Conservation (phyloP, 2,888 invertebrate species). For the Cephonodes hylas region DNA sequence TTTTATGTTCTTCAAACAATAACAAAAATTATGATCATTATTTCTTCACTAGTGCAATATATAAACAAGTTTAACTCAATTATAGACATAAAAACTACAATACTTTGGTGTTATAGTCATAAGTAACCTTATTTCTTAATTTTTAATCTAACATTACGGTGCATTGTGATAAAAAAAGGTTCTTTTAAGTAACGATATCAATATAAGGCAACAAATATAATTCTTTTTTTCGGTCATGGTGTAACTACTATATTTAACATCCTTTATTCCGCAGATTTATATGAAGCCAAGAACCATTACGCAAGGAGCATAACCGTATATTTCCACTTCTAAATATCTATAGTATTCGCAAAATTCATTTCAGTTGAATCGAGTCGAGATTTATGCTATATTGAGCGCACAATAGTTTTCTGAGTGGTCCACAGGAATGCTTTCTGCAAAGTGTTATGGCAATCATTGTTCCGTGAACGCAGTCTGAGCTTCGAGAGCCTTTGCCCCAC, state of each 20-base stretch:
- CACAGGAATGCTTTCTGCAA: conserved; percentile 19
- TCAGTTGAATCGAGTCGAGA: neutral
- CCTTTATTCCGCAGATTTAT: neutral
- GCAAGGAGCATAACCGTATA: neutral
- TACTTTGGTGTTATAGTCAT: no score
- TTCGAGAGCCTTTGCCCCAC: conserved; percentile 18
- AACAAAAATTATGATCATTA: no score
- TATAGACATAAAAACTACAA: no score
- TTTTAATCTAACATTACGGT: no score
- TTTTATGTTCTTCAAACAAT: no score
- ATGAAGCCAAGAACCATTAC: neutral
- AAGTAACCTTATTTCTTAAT: no score
- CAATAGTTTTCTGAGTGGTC: conserved; percentile 16
- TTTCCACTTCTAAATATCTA: neutral
- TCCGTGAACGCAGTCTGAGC: conserved; percentile 18
- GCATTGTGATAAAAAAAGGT: no score
- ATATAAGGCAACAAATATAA: neutral
- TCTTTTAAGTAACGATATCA: no score
- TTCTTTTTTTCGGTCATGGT: neutral
- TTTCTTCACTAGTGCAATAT: no score
- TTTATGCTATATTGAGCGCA: conserved; percentile 9
- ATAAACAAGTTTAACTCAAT: no score
- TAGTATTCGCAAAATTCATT: neutral
- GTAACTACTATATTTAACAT: neutral
- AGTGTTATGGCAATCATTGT: conserved; percentile 28